Evolutionary conservation across 2,113 vertebrate species (phyloP).

Genomic region (Climacteris rufus): DNA sequence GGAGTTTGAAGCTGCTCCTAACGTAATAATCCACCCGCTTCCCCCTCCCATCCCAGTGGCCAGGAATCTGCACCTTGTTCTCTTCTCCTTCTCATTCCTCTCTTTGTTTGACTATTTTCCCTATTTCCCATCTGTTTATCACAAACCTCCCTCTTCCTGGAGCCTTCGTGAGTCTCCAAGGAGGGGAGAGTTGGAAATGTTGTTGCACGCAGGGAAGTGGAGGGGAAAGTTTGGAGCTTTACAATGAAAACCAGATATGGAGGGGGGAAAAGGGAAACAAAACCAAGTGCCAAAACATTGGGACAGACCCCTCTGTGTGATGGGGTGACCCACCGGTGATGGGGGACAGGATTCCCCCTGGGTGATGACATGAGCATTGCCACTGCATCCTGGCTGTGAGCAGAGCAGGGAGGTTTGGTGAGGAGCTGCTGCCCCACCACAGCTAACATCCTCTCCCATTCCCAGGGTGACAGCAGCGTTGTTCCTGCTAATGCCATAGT

Average conservation of each 20-base stretch:
- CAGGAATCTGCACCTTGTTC: slow-evolving; percentile 69
- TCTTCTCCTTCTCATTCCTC: slow-evolving; percentile 51
- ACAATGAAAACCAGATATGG: slow-evolving; percentile 2
- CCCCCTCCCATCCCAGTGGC: slow-evolving; percentile 27
- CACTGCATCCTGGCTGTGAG: not conserved
- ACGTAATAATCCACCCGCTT: slow-evolving; percentile 54
- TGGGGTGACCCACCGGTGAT: not conserved
- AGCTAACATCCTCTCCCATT: not conserved
- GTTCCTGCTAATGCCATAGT: not conserved
- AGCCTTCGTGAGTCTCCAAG: slow-evolving; percentile 46
- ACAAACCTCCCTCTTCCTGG: slow-evolving; percentile 58
- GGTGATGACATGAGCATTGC: not conserved
- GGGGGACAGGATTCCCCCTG: fast-evolving
- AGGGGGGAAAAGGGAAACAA: not conserved
- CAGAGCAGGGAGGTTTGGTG: not conserved
- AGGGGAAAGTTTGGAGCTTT: slow-evolving; percentile 35
- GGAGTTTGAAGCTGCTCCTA: slow-evolving; percentile 70
- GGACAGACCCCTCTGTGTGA: not conserved
- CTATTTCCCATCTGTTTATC: slow-evolving; percentile 69
- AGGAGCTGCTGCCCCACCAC: not conserved
- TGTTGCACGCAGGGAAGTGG: slow-evolving; percentile 38
- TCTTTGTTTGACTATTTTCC: slow-evolving; percentile 68
- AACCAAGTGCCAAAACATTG: not conserved
- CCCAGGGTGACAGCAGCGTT: not conserved
- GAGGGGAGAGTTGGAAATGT: slow-evolving; percentile 39